Base-by-base conservation (phyloP, 2,888 invertebrate genomes). In the Hydriomena furcata region DNA sequence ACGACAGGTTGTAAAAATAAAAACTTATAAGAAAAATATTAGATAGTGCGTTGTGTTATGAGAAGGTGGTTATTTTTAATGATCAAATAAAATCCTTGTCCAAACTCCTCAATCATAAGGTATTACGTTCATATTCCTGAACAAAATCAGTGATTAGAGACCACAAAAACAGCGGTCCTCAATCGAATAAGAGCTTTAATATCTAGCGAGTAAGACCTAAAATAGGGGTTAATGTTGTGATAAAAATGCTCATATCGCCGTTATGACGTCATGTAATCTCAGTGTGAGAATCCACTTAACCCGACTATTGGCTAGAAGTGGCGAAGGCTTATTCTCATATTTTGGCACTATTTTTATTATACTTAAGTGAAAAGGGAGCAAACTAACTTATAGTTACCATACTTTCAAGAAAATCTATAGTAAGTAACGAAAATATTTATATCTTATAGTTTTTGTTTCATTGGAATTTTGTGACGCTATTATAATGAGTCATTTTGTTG, bases 191-290 rank as follows among this genome's bases (percentile, higher is more conserved):
- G 63, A 66, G 58, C 71, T 68, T 72, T 76, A 72, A 76, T 76
- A 73, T 70, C 63, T 65, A 54, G 50, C 49, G 28, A 46, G 63
- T 63, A 65, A 55, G 61, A 64, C 56, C 68, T 64, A 65, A 72
- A 75, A 67, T 70, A 63, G 63, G 61, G 68, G 69, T 76, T 71
- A 72, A 72, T 68, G 68, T 62, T 60, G 72, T 67, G 66, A 73
- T 76, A 77, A 77, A 76, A 80, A 72, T 63, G 69, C 65, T 73
- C 68, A 76, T 79, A 68, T 68, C 58, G 65, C 63, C 62, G 66
- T 70, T 70, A 70, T 72, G 71, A 64, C 62, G 68, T 69, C 66
- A 70, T 70, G 75, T 80, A 81, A 82, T 81, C 76, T 76, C 48
- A 48, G 41, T 36, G 25, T 31, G 45, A 25, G 36, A 51, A 70